phyloP scores from a whole-genome alignment of 2,888 invertebrate species.

The Tenthredo scrophulariae region DNA sequence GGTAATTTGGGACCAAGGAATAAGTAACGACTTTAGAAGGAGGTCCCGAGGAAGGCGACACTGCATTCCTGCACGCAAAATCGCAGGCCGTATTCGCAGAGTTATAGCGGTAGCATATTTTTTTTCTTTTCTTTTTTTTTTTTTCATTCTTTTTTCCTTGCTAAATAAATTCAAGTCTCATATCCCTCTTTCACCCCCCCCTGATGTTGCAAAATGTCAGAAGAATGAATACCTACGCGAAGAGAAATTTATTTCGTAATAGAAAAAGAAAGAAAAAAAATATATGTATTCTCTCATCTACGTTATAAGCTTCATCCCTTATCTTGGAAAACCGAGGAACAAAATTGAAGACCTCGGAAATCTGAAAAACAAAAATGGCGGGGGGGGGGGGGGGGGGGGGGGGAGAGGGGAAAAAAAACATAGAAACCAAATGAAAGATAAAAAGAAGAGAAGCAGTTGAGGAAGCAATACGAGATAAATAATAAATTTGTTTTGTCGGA shows the following conservation, averaged over 20 bases:
- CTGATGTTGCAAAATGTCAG: neutral
- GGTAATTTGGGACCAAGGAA: constrained; percentile 28
- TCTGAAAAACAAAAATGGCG: neutral
- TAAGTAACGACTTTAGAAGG: constrained; percentile 18
- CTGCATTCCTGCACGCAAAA: constrained; percentile 43
- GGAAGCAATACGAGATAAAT: neutral
- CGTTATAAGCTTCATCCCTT: no score
- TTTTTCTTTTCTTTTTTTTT: neutral
- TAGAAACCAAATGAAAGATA: neutral
- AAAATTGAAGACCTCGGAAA: neutral
- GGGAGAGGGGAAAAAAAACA: neutral
- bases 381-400: neutral
- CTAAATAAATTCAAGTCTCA: neutral
- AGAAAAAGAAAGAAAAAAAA: neutral
- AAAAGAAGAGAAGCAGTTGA: neutral
- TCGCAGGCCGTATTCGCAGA: constrained; percentile 10
- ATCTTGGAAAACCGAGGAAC: neutral
- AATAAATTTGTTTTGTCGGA: neutral
- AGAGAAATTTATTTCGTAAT: neutral
- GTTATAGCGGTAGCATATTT: neutral
- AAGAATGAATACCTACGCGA: neutral
- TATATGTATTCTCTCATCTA: no score
- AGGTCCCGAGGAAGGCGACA: neutral
- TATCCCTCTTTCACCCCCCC: neutral
- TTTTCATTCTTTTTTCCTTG: neutral